These are phyloP conservation scores for Frankliniella fusca DNA, from an alignment of 2,888 invertebrate species.

Conservation along the genomic window DNA sequence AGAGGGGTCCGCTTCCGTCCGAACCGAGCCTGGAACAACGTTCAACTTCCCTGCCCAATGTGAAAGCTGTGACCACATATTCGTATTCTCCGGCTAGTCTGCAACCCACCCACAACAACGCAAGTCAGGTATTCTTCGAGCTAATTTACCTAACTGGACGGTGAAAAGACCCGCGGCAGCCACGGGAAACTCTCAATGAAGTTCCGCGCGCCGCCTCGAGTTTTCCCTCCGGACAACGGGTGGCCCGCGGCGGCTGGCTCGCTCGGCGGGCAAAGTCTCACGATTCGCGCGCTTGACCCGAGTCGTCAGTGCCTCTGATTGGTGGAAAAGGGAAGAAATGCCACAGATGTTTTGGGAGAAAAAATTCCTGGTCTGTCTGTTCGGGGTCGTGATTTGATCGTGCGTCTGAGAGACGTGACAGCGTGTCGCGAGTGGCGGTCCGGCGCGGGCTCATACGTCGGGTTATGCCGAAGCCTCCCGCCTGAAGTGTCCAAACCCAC, in stretches of 20 bases:
- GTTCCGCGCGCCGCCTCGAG: neutral
- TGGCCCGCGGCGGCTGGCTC: neutral
- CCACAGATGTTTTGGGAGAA: conserved; percentile 26
- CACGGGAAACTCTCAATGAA: too few relatives aligned
- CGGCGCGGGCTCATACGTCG: neutral
- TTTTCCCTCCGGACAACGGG: neutral
- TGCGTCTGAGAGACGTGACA: neutral
- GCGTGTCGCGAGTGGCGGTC: neutral
- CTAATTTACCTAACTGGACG: too few relatives aligned
- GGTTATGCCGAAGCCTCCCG: neutral
- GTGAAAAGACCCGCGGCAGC: too few relatives aligned
- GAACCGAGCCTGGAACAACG: neutral
- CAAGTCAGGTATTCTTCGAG: too few relatives aligned
- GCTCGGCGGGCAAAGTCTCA: neutral
- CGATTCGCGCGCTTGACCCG: neutral
- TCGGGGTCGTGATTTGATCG: neutral
- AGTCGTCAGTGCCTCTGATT: conserved; percentile 12
- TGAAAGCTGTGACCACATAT: neutral
- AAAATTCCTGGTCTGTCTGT: neutral
- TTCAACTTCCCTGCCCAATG: neutral
- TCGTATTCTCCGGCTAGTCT: neutral
- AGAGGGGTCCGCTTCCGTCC: neutral
- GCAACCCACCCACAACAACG: neutral
- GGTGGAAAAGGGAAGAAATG: conserved; percentile 26
- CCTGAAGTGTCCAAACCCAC: neutral